phyloP scores from a whole-genome alignment of 2,888 invertebrate species.

The Hedya salicella region DNA sequence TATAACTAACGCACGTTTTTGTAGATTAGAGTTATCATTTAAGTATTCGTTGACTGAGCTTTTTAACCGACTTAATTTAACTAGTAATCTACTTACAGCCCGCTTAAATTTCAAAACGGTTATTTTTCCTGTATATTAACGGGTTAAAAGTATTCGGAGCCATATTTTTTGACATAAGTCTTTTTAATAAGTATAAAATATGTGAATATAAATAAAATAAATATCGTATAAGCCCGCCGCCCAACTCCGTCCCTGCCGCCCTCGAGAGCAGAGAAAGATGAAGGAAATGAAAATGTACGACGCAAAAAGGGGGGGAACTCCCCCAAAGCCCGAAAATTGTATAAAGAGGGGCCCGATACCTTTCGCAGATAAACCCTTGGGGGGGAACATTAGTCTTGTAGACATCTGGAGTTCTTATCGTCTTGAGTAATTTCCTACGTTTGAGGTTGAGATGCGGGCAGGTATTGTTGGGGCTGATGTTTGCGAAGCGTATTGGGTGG shows the following conservation, averaged over 20 bases:
- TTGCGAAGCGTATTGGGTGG: neutral
- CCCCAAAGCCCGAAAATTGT: conserved; percentile 77
- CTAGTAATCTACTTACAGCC: too few relatives aligned
- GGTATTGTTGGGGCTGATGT: conserved; percentile 42
- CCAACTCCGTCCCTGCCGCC: conserved; percentile 63
- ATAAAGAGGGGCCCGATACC: conserved; percentile 81
- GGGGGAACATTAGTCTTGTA: conserved; percentile 74
- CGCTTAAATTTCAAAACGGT: too few relatives aligned
- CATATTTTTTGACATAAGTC: too few relatives aligned
- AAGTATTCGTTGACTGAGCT: too few relatives aligned
- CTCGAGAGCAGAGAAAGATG: conserved; percentile 83
- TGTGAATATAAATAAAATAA: neutral
- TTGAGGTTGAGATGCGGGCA: conserved; percentile 62
- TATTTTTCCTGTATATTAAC: too few relatives aligned
- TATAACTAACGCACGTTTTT: too few relatives aligned
- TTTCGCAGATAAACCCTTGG: conserved; percentile 77
- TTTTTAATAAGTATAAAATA: too few relatives aligned
- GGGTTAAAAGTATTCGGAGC: too few relatives aligned
- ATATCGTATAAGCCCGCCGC: neutral
- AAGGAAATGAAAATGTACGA: conserved; percentile 85
- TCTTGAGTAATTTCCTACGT: conserved; percentile 74
- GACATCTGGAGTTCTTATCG: conserved; percentile 79
- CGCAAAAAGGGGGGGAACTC: conserved; percentile 77
- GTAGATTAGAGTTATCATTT: too few relatives aligned
- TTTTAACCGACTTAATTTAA: too few relatives aligned